Base-by-base conservation (phyloP, 2,797 vertebrate species). In the Cottoperca gobio region DNA sequence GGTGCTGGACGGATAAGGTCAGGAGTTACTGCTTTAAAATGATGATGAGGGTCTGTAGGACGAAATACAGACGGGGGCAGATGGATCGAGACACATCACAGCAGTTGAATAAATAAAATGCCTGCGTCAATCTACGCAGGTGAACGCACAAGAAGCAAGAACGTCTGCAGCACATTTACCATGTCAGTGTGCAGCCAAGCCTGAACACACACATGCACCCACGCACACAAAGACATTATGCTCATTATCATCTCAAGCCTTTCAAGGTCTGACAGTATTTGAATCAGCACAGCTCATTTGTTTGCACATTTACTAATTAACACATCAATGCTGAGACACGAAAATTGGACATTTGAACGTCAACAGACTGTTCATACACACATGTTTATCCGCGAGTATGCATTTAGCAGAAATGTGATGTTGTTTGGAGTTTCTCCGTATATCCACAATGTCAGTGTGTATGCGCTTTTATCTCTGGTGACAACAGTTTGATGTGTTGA, bases 221-320 rank as follows among this genome's bases (percentile, higher is more conserved):
- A 35, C 31, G 13, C 39, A 46, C 19, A 43, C 16, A 61, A 43
- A 69, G 16, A 61, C 33, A 53, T 66, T n/a, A 6, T 0, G 6
- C 53, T 79, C 43, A 68, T 87, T 81, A 84, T 80, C 65, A 33
- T 52, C 61, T 70, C 59, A 40, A 55, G n/a, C 73, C 73, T 68
- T 45, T 64, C 19, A 61, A 28, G 33, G 60, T 55, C 70, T 76
- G 70, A 73, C 62, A 37, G 65, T n/a, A 40, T 79, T 28, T 70
- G 60, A 82, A 76, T 79, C 42, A 43, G 75, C 8, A 23, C 58
- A 37, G 54, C 62, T 66, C 45, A 69, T 82, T 84, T 80, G 48
- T 86, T 85, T 81, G 58, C 42, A 59, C 72, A 21, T 75, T 78
- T 80, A 50, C 76, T 76, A 77, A 82, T 83, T 80, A 76, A 70